Evolutionary conservation across 2,797 vertebrate genomes (phyloP).

Genomic region (Myiothlypis chrysogaster): DNA sequence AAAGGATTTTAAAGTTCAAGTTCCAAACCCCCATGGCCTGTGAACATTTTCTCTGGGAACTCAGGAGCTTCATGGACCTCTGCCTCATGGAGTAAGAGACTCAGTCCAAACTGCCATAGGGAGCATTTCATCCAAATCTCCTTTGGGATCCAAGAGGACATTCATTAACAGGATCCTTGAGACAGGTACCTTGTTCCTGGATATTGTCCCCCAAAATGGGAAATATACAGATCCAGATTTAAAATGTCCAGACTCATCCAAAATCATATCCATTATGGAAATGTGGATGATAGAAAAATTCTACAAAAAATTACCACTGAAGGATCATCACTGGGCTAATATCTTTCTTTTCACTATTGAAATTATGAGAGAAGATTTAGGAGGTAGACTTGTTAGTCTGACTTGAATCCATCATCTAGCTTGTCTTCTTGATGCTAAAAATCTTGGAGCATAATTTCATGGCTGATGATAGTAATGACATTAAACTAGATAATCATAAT

Average conservation of each 20-base stretch:
- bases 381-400: background rate
- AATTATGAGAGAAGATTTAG: background rate
- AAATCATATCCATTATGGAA: background rate
- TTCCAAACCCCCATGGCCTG: background rate
- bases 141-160: background rate
- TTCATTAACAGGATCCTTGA: background rate
- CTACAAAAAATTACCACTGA: background rate
- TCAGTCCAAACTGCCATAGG: background rate
- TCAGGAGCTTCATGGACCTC: fast-evolving
- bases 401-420: background rate
- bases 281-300: background rate
- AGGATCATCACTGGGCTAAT: background rate
- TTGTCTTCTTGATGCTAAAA: background rate
- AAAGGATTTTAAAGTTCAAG: background rate
- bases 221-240: background rate
- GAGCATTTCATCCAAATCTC: background rate
- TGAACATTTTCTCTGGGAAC: background rate
- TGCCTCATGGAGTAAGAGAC: background rate
- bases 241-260: background rate
- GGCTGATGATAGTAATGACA: background rate
- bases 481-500: background rate
- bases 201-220: background rate
- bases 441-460: background rate
- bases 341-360: background rate
- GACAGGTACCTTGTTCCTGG: background rate